Base-by-base conservation (phyloP, 2,113 vertebrate species). In the Channa maculata region DNA sequence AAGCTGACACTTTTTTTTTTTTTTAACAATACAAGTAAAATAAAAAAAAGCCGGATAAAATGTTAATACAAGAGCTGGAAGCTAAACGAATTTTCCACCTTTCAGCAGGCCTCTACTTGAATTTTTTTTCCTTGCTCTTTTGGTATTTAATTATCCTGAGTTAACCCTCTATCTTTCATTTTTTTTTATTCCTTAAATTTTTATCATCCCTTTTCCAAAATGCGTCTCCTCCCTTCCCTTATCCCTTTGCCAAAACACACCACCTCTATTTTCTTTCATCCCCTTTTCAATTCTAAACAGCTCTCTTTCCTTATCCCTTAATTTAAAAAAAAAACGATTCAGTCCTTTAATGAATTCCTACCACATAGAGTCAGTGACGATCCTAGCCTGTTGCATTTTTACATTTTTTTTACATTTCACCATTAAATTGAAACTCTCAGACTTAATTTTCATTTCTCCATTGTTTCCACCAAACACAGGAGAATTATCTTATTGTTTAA, bases 271-370 rank as follows among this genome's bases (percentile, higher is more conserved):
- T 48, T 49, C 15, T 8, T 63, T 52, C 13, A 62, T 65, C 62
- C 61, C 14, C 1, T 76, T 67, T 80, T 59, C 68, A 68, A 80
- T 64, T 34, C 57, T 10, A 59, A 67, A 61, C 70, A 51, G 13
- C 71, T 65, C 50, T 45, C 33, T 8, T n/a, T 34, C 5, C 41
- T 64, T 43, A 48, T 55, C 24, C 24, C 24, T 24, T 24, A 24
- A 24, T 44, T 46, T 33, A 24, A 24, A 24, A 24, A 24, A 24
- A 24, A 24, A 24, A 24, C 1, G 24, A 24, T 24, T 41, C 34
- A 36, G 50, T 38, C 12, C 6, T 9, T 46, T 8, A 58, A 58
- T 0, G 1, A 39, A 41, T 54, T 44, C 39, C 59, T 39, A 43
- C 14, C 11, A 36, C 57, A 53, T 58, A 24, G 24, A 24, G 24